Evolutionary conservation across 2,888 invertebrate genomes (phyloP).

Genomic region (Amphimallon solstitiale): DNA sequence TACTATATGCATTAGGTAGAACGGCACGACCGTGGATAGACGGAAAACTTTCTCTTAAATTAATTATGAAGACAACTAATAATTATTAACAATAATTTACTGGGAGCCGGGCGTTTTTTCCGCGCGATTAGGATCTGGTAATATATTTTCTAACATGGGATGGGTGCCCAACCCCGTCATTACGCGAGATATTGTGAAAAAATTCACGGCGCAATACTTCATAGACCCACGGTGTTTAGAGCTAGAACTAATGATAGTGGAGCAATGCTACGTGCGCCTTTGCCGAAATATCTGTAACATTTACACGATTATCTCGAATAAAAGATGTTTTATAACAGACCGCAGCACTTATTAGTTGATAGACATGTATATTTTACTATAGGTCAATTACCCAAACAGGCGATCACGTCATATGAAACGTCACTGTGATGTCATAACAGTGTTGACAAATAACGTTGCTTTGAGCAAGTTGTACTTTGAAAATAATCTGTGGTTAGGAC

Average conservation of each 20-base stretch:
- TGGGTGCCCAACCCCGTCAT: constrained; percentile 5
- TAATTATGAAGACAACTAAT: constrained; percentile 30
- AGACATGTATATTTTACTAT: too few species aligned
- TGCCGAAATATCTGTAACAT: neutral
- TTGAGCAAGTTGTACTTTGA: too few species aligned
- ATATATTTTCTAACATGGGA: constrained; percentile 14
- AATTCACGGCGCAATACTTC: constrained; percentile 8
- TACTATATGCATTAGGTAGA: too few species aligned
- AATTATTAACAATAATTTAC: constrained; percentile 36
- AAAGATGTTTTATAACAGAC: neutral
- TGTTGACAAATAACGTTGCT: too few species aligned
- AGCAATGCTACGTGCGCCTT: too few species aligned
- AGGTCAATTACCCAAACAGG: too few species aligned
- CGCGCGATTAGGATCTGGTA: constrained; percentile 19
- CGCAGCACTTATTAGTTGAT: too few species aligned
- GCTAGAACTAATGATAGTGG: too few species aligned
- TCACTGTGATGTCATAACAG: too few species aligned
- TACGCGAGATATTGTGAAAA: constrained; percentile 3
- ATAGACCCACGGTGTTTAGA: neutral
- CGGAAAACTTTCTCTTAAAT: constrained; percentile 21
- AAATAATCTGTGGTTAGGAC: too few species aligned
- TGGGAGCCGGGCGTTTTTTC: neutral
- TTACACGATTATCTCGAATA: too few species aligned
- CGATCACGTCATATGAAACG: too few species aligned
- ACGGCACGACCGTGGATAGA: neutral